Conservation (phyloP, 2,888 invertebrate genomes). For the Aelia acuminata region DNA sequence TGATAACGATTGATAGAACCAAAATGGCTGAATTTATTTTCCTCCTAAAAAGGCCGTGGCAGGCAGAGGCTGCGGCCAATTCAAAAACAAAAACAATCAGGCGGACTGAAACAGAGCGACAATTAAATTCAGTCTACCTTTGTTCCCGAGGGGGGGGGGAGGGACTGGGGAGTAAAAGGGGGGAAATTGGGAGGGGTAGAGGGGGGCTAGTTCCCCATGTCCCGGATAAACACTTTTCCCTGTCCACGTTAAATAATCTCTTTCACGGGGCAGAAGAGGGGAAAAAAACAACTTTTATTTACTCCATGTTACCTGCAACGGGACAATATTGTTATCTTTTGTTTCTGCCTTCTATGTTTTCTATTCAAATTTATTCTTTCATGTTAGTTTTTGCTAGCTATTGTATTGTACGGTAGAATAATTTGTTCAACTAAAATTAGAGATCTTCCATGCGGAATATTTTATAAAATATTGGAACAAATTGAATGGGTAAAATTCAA, state of each 20-base stretch:
- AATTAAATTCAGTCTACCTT: constrained; percentile 41
- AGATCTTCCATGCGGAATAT: not conserved
- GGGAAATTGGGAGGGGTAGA: not conserved
- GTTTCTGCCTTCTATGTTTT: not conserved
- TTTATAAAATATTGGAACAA: too few relatives aligned
- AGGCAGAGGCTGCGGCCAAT: not conserved
- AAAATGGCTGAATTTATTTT: not conserved
- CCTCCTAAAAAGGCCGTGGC: not conserved
- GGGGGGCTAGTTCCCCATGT: constrained; percentile 21
- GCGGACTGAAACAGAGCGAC: constrained; percentile 26
- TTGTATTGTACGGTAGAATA: not conserved
- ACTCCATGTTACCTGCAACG: constrained; percentile 7
- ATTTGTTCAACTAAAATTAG: not conserved
- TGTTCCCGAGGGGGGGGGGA: not conserved
- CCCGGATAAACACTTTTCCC: constrained; percentile 19
- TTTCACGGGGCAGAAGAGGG: not conserved
- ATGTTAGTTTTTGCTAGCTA: not conserved
- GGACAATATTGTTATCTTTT: constrained; percentile 40
- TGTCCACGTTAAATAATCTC: constrained; percentile 30
- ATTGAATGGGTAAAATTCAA: too few relatives aligned
- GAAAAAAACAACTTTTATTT: not conserved
- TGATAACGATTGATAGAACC: not conserved
- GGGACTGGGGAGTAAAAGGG: not conserved
- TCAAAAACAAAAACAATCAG: constrained; percentile 41
- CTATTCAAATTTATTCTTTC: constrained; percentile 3